A percentile compares a stretch with the other conserved stretches of the same genome.
phyloP scores from a whole-genome alignment of 64 coral and sea anemone species.

The Dendrophyllia cribrosa region DNA sequence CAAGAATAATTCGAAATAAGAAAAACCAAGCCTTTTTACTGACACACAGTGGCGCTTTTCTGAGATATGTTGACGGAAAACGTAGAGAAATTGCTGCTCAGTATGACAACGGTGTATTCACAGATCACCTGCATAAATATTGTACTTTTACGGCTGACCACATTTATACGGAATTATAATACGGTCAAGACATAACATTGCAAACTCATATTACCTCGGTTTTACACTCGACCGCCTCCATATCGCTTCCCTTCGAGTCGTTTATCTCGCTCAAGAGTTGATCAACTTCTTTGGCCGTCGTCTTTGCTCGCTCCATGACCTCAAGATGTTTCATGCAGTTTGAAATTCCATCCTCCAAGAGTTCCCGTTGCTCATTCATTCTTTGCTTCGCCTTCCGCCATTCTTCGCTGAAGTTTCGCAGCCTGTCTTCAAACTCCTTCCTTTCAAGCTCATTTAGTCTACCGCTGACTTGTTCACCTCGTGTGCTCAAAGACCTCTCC shows the following conservation, averaged over 20 bases:
- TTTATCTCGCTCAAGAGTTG: conserved; percentile 40
- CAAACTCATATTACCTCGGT: conserved; percentile 34
- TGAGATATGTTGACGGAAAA: neutral
- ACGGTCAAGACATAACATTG: neutral
- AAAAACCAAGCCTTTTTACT: neutral
- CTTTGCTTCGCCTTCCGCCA: conserved; percentile 59
- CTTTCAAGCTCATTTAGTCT: conserved; percentile 51
- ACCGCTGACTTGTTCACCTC: conserved; percentile 49
- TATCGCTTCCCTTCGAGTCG: neutral
- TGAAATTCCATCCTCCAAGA: conserved; percentile 33
- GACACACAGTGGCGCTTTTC: too few relatives aligned
- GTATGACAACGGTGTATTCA: neutral
- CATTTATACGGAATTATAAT: neutral
- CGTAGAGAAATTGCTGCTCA: neutral
- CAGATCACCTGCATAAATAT: neutral
- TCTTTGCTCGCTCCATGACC: conserved; percentile 61
- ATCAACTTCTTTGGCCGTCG: conserved; percentile 66
- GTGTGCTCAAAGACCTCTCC: conserved; percentile 21
- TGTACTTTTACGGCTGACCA: too few relatives aligned
- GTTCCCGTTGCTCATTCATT: conserved; percentile 45
- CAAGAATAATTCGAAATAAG: neutral
- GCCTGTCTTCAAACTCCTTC: conserved; percentile 21
- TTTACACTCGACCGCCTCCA: conserved; percentile 32
- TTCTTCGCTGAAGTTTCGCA: conserved; percentile 61
- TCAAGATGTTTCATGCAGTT: conserved; percentile 61